phyloP scores from a whole-genome alignment of 1,140 invertebrate species.

The Periplaneta americana region DNA sequence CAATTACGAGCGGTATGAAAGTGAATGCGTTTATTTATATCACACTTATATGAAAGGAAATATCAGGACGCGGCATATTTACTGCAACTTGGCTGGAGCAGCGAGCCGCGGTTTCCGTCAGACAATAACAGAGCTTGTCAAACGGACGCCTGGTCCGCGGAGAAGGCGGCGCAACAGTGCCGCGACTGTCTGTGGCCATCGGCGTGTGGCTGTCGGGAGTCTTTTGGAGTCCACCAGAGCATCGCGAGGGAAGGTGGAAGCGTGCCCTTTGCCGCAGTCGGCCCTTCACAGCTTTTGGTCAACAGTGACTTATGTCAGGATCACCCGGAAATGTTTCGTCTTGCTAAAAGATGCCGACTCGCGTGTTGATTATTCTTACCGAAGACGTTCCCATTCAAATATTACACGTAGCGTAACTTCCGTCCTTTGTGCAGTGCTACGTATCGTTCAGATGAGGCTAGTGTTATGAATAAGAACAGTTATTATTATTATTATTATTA shows the following conservation, averaged over 20 bases:
- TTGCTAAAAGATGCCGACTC: no score
- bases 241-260: neutral
- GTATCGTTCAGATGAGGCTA: no score
- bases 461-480: no score
- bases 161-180: neutral
- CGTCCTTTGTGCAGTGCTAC: no score
- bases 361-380: no score
- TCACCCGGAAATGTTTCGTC: no score
- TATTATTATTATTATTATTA: no score
- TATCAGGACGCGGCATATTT: neutral
- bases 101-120: neutral
- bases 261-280: no score
- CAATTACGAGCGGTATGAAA: neutral
- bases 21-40: neutral
- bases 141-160: neutral
- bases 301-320: neutral
- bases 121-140: neutral
- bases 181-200: neutral
- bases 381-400: no score
- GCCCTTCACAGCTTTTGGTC: neutral
- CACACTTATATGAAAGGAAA: neutral
- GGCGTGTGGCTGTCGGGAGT: neutral
- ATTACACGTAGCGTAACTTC: no score
- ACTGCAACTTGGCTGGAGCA: neutral
- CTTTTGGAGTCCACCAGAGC: neutral